Evolutionary conservation across 2,113 vertebrate species (phyloP), one percentile per base, ranked within the genome.

Genomic region (Brachyhypopomus occidentalis): DNA sequence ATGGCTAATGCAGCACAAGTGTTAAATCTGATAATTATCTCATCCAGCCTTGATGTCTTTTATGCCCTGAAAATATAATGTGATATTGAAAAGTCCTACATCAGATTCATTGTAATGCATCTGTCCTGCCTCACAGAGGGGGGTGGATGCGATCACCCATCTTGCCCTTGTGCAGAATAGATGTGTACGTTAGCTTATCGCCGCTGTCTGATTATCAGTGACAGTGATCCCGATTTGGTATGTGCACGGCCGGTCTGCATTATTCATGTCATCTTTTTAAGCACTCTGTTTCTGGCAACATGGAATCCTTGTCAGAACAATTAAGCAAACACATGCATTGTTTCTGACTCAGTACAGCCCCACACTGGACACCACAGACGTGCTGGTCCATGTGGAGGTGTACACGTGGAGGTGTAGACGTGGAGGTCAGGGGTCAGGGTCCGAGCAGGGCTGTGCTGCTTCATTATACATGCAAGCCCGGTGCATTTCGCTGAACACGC

Each of bases 1-100:
- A 83, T 77, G 70, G 82, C 86, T 90, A 91, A 92, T 91, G 85
- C 80, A 86, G 84, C 88, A 89, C 88, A 89, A 75, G 85, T 86
- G 89, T 88, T 79, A 78, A 81, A 88, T 83, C 78, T 80, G 90
- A 92, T 92, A 90, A 93, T 92, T 87, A 93, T 92, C 91, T 92
- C 87, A 89, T 90, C 91, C 84, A 79, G 82, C 78, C 82, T 86
- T 83, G 85, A 89, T 84, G 87, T 89, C 86, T 89, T 83, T 72
- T 22, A 88, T 88, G 79, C 86, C 7, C 41, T 78, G 64, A 48
- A 90, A 88, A 77, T 87, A 82, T 85, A 80, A 78, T 66, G n/a
- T 77, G 58, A 74, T 83, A 81, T 55, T 85, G 85, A 89, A 85
- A 86, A 78, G 85, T 87, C 87, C 72, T 83, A 85, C 87, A 85